phyloP scores from a whole-genome alignment of 2,888 invertebrate genomes.

The Hylaea fasciaria region DNA sequence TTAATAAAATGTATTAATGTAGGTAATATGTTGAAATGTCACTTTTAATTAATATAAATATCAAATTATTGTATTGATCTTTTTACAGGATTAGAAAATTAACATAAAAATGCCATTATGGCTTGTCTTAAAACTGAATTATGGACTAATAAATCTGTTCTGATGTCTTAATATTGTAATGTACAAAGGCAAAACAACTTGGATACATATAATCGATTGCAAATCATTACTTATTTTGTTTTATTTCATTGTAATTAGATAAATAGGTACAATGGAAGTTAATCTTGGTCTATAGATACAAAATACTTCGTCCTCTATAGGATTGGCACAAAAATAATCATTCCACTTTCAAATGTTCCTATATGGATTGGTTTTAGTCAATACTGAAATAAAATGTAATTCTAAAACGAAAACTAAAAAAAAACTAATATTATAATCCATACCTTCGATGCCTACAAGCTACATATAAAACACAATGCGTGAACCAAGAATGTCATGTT shows the following conservation, averaged over 20 bases:
- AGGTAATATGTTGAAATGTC: slow-evolving; percentile 23
- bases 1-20: neutral
- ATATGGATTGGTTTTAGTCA: too few species aligned
- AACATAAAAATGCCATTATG: slow-evolving; percentile 60
- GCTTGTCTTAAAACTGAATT: slow-evolving; percentile 55
- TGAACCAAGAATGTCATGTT: slow-evolving; percentile 33
- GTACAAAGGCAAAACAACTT: slow-evolving; percentile 17
- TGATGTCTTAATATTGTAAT: slow-evolving; percentile 58
- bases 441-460: slow-evolving; percentile 16
- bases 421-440: neutral
- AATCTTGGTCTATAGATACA: too few species aligned
- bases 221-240: neutral
- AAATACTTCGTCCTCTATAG: too few species aligned
- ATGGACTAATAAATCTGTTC: slow-evolving; percentile 59
- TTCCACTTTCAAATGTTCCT: too few species aligned
- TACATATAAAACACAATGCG: slow-evolving; percentile 24
- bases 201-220: neutral
- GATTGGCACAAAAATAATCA: too few species aligned
- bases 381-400: too few species aligned
- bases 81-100: slow-evolving; percentile 46
- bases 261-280: neutral
- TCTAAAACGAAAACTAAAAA: too few species aligned
- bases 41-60: slow-evolving; percentile 28
- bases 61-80: slow-evolving; percentile 36
- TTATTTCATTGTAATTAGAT: neutral